Percentiles rank a stretch among this genome's conserved stretches.
These are phyloP conservation scores for Diorhabda sublineata DNA, from an alignment of 1,140 invertebrate genomes.

Conservation along the genomic window DNA sequence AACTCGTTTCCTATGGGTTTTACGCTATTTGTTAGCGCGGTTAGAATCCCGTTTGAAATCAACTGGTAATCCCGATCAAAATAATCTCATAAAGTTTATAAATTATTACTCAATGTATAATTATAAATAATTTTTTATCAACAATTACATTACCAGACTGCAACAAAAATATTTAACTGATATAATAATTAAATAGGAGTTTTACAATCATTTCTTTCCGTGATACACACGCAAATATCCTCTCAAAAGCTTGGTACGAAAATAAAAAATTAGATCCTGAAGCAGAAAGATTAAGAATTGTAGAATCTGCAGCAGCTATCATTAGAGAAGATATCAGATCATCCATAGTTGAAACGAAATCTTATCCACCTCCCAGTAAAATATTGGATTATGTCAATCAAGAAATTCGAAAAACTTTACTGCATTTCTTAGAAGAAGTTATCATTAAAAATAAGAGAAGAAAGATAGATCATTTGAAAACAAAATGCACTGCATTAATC, in stretches of 20 bases:
- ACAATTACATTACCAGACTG: constrained; percentile 34
- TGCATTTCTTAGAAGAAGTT: constrained; percentile 38
- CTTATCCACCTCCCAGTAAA: constrained; percentile 38
- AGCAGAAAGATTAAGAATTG: constrained; percentile 36
- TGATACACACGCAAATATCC: constrained; percentile 4
- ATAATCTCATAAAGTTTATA: no score
- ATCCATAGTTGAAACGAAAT: constrained; percentile 35
- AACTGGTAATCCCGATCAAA: no score
- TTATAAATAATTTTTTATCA: no score
- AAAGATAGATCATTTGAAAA: constrained; percentile 31
- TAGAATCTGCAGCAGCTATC: constrained; percentile 44
- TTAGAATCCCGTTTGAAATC: no score
- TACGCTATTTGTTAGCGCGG: no score
- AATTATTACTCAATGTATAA: no score
- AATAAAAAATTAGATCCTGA: constrained; percentile 31
- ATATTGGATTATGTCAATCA: constrained; percentile 36
- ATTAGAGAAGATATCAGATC: constrained; percentile 44
- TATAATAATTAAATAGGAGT: constrained; percentile 42
- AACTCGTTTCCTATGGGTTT: no score
- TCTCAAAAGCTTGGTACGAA: constrained; percentile 20
- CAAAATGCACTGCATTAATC: constrained; percentile 39
- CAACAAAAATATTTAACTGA: constrained; percentile 40
- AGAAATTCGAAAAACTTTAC: constrained; percentile 41
- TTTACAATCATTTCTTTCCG: constrained; percentile 29
- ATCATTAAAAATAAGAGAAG: constrained; percentile 42